Percentiles rank a stretch among this genome's conserved stretches.
phyloP scores from a whole-genome alignment of 2,888 invertebrate species.

The Heteromyza rotundicornis region DNA sequence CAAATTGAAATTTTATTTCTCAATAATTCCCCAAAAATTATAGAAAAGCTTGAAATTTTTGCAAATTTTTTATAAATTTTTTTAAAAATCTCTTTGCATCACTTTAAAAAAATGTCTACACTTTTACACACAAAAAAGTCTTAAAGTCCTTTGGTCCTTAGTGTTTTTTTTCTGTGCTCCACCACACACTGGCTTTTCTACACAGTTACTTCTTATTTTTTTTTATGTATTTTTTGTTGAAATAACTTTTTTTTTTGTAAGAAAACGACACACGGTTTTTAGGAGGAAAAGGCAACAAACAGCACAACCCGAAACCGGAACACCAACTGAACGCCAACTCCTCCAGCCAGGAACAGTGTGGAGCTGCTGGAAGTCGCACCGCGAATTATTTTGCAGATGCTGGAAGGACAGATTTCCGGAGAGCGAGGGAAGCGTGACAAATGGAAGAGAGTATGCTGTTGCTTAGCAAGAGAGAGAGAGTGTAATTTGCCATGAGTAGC shows the following conservation, averaged over 20 bases:
- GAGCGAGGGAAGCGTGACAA: too few species aligned
- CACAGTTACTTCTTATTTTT: slow-evolving; percentile 17
- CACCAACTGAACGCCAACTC: slow-evolving; percentile 62
- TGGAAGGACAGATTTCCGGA: too few species aligned
- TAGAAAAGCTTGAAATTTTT: too few species aligned
- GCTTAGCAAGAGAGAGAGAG: too few species aligned
- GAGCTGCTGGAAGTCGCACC: slow-evolving; percentile 27
- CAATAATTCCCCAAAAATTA: too few species aligned
- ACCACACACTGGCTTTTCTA: slow-evolving; percentile 13
- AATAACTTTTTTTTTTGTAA: slow-evolving; percentile 19
- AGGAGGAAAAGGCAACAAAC: slow-evolving; percentile 64
- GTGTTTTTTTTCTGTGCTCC: slow-evolving; percentile 16
- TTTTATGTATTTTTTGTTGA: slow-evolving; percentile 18
- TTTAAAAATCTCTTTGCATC: too few species aligned
- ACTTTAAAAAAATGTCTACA: too few species aligned
- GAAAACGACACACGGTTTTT: slow-evolving; percentile 43
- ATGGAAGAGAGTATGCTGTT: too few species aligned
- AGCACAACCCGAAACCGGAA: slow-evolving; percentile 65
- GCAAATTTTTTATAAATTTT: too few species aligned
- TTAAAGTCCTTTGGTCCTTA: slow-evolving; percentile 29
- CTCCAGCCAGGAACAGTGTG: slow-evolving; percentile 42
- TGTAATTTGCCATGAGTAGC: too few species aligned
- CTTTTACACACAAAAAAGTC: slow-evolving; percentile 1
- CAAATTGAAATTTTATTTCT: too few species aligned
- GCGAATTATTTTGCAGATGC: not conserved